phyloP scores from a whole-genome alignment of 2,113 vertebrate genomes.

The Orthonyx spaldingii region DNA sequence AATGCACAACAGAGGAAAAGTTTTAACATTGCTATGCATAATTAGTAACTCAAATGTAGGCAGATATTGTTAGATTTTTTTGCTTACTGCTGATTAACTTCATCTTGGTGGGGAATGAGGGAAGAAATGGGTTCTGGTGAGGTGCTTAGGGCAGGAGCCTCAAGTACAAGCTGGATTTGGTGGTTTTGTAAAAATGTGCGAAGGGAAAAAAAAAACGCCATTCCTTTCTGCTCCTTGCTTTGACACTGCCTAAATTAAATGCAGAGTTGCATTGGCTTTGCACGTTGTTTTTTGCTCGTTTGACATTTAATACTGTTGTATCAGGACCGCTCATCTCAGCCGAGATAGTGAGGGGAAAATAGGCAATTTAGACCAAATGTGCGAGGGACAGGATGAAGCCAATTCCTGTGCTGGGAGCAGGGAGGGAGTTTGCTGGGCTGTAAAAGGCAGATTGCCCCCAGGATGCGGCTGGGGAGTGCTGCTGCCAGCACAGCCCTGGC shows the following conservation, averaged over 20 bases:
- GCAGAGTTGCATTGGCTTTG: slow-evolving; percentile 33
- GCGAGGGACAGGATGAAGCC: neutral
- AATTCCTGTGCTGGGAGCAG: neutral
- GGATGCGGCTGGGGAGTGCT: neutral
- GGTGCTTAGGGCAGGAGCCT: neutral
- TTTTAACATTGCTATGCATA: slow-evolving; percentile 4
- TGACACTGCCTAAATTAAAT: slow-evolving; percentile 59
- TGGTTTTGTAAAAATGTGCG: slow-evolving; percentile 23
- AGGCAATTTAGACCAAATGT: slow-evolving; percentile 47
- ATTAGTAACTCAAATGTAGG: slow-evolving; percentile 30
- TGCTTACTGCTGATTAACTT: neutral
- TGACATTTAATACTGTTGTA: slow-evolving; percentile 59
- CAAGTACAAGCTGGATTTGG: neutral
- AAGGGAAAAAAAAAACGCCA: neutral
- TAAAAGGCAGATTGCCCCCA: neutral
- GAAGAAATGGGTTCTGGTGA: neutral
- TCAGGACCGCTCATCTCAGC: slow-evolving; percentile 33
- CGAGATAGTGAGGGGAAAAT: slow-evolving; percentile 9
- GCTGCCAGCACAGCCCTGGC: neutral
- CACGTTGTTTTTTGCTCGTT: slow-evolving; percentile 33
- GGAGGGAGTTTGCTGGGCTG: neutral
- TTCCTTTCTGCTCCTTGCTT: slow-evolving; percentile 37
- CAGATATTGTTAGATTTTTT: slow-evolving; percentile 30
- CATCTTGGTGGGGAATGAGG: neutral
- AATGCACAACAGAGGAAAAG: neutral